These are phyloP conservation scores for Caenorhabditis sp. DNA, from an alignment of 2,888 invertebrate species.

Conservation along the genomic window DNA sequence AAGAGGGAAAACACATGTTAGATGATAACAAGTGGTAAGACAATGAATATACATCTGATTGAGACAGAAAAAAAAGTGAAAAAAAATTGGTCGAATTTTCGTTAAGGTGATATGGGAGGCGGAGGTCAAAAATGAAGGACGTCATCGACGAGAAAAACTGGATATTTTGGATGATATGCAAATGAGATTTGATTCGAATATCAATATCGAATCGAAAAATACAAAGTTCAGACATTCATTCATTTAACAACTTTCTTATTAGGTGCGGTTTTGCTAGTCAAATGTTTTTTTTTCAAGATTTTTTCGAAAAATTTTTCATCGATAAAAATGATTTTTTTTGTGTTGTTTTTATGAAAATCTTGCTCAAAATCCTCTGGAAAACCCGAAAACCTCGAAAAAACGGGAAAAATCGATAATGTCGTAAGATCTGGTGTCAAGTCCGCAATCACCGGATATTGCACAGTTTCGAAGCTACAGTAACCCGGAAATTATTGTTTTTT, in stretches of 20 bases:
- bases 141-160: conserved; percentile 35
- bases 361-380: too few species aligned
- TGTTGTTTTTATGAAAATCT: too few species aligned
- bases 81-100: neutral
- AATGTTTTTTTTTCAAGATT: too few species aligned
- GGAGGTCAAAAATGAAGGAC: conserved; percentile 56
- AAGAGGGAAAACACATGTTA: neutral
- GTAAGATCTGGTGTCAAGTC: too few species aligned
- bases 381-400: too few species aligned
- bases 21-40: neutral
- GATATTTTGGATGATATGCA: too few species aligned
- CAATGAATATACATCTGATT: neutral
- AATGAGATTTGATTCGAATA: conserved; percentile 14
- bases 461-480: neutral
- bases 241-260: neutral
- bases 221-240: conserved; percentile 33
- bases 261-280: too few species aligned
- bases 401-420: neutral
- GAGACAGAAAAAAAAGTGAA: neutral
- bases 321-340: neutral
- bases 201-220: conserved; percentile 2
- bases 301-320: neutral
- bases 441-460: neutral
- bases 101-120: neutral
- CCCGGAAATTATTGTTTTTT: too few species aligned